These are phyloP conservation scores for Aegotheles bennettii DNA, from an alignment of 2,113 vertebrate species.

Conservation along the genomic window DNA sequence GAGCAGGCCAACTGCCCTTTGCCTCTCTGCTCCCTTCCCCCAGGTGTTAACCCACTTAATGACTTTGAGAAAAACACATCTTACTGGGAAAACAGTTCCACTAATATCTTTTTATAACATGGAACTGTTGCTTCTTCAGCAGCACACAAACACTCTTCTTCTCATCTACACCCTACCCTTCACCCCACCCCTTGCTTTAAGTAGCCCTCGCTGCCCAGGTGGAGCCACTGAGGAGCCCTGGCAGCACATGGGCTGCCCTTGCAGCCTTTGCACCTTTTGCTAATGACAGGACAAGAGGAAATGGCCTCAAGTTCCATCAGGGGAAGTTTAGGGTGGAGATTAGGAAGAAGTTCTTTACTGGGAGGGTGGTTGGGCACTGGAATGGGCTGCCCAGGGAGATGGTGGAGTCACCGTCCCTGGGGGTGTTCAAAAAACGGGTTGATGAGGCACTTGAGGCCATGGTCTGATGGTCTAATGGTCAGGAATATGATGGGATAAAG, in stretches of 20 bases:
- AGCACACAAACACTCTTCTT: rapidly evolving
- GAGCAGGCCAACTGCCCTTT: rapidly evolving
- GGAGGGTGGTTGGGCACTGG: no score
- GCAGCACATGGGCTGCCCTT: neutral
- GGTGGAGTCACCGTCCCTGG: no score
- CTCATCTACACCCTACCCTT: rapidly evolving
- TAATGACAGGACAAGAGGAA: no score
- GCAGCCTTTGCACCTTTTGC: neutral
- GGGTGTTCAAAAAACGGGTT: no score
- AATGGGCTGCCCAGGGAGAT: no score
- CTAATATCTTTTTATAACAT: neutral
- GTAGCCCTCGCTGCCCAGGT: neutral
- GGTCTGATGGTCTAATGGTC: no score
- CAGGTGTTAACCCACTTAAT: no score
- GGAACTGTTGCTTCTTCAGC: neutral
- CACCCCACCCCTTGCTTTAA: neutral
- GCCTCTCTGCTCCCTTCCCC: neutral
- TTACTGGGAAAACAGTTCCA: neutral
- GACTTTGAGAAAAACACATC: neutral
- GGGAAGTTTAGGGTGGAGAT: no score
- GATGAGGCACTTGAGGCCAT: no score
- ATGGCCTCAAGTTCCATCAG: no score
- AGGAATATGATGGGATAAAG: no score
- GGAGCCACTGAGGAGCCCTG: neutral
- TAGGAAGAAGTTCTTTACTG: no score